A percentile compares a stretch with the other conserved stretches of the same genome.
Conservation (phyloP, 1,140 invertebrate species). For the Drosophila sproati region DNA sequence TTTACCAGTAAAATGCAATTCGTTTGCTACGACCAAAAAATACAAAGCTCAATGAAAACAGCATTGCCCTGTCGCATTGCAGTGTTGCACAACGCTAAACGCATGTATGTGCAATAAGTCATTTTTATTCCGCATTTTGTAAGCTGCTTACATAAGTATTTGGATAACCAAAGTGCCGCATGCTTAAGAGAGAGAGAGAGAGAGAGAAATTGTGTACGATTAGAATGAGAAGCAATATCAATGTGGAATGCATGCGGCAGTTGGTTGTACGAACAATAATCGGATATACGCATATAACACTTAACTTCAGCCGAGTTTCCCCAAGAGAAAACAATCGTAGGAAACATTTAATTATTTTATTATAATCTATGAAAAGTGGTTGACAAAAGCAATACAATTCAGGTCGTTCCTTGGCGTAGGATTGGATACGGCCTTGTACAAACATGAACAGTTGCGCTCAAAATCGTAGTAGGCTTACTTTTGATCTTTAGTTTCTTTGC, state of each 20-base stretch:
- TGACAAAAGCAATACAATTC: too few species aligned
- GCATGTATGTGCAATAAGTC: neutral
- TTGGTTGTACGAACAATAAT: neutral
- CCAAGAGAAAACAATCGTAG: too few species aligned
- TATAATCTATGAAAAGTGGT: too few species aligned
- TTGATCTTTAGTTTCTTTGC: too few species aligned
- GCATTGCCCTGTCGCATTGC: conserved; percentile 1
- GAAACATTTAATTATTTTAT: too few species aligned
- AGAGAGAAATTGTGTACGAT: neutral
- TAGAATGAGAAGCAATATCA: too few species aligned
- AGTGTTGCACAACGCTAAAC: neutral
- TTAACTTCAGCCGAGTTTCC: too few species aligned
- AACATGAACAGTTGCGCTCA: too few species aligned
- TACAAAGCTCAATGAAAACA: neutral
- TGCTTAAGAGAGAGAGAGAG: neutral
- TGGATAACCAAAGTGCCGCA: neutral
- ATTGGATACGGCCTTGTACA: too few species aligned
- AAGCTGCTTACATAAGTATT: conserved; percentile 6
- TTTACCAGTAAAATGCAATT: conserved; percentile 9
- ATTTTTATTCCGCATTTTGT: conserved; percentile 4
- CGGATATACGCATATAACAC: too few species aligned
- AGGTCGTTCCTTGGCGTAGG: too few species aligned
- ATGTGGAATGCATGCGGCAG: neutral
- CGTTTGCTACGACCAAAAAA: conserved; percentile 3
- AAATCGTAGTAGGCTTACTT: too few species aligned